Evolutionary conservation across 2,113 vertebrate species (phyloP), one percentile per base, ranked within the genome.

Genomic region (Corythaeola cristata): DNA sequence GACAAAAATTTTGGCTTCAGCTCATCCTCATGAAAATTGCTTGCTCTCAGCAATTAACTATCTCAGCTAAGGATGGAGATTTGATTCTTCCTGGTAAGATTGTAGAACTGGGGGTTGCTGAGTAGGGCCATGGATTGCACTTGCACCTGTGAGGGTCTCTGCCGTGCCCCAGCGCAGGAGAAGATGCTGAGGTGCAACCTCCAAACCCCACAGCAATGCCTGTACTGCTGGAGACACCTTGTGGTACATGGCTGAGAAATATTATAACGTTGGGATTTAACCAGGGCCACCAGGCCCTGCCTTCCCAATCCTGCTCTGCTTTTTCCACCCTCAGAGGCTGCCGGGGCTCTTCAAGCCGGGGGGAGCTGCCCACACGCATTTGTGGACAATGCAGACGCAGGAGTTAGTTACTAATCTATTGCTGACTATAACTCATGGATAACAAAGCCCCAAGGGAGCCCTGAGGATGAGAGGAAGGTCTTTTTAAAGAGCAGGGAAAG

Each of bases 191-290:
- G 50, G 11, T 28, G 55, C 63, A 49, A 4, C 24, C 39, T 26
- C 52, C 7, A 6, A 27, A 5, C 7, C 86, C 62, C 0, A 11
- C 19, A n/a, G 95, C 87, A 7, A 75, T 84, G 90, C 41, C 91
- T 59, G 94, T 52, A 16, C 82, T 68, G 89, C 82, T 95, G 95
- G 95, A 81, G 97, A 97, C 97, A 95, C 92, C 97, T 97, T 77
- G 95, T 95, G 97, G 97, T 33, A 72, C 33, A 5, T 1, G 53
- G 68, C 55, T 53, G 37, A 22, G 88, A 49, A 60, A 56, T 5
- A 47, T 0, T 20, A 22, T 3, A 52, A 63, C 0, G 21, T 30
- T 77, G 67, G 2, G 12, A 74, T 33, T 22, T 18, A 2, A 35
- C 11, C 39, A 82, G 55, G 1, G 77, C n/a, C 60, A 18, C 17